Conservation (phyloP, 2,113 vertebrate species). For the Myiagra hebetior region DNA sequence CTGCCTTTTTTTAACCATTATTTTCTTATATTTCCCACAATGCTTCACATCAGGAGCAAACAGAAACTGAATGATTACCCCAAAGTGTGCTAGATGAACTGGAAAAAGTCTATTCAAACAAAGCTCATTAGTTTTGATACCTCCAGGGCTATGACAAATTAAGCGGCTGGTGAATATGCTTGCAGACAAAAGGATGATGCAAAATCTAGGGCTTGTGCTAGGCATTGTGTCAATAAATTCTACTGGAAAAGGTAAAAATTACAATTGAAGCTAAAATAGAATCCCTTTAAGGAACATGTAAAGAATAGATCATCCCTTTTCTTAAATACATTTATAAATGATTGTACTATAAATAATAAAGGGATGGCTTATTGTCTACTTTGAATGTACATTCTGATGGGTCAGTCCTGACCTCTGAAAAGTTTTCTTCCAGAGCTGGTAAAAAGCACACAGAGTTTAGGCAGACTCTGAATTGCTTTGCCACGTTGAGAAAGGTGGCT, state of each 20-base stretch:
- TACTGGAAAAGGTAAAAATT: slow-evolving; percentile 75
- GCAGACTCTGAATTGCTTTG: background rate
- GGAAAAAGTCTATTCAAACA: slow-evolving; percentile 92
- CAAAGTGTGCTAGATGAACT: slow-evolving; percentile 91
- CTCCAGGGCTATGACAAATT: slow-evolving; percentile 88
- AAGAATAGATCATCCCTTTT: slow-evolving; percentile 69
- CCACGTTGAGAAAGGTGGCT: background rate
- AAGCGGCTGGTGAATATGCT: slow-evolving; percentile 82
- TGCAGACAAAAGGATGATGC: slow-evolving; percentile 79
- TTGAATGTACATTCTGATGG: background rate
- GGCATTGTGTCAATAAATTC: slow-evolving; percentile 81
- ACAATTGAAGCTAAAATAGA: slow-evolving; percentile 74
- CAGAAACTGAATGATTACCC: slow-evolving; percentile 88
- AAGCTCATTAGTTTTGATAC: slow-evolving; percentile 90
- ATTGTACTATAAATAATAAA: slow-evolving; percentile 51
- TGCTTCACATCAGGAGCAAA: slow-evolving; percentile 79
- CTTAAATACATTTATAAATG: slow-evolving; percentile 62
- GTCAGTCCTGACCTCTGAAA: background rate
- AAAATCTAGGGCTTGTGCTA: slow-evolving; percentile 69
- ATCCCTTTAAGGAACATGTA: slow-evolving; percentile 71
- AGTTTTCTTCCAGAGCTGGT: background rate
- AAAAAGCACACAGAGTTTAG: background rate
- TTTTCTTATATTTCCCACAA: slow-evolving; percentile 82
- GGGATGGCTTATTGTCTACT: slow-evolving; percentile 1
- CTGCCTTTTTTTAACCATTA: slow-evolving; percentile 75